Evolutionary conservation across 2,888 invertebrate species (phyloP).

Genomic region (Alloplasta piceator): DNA sequence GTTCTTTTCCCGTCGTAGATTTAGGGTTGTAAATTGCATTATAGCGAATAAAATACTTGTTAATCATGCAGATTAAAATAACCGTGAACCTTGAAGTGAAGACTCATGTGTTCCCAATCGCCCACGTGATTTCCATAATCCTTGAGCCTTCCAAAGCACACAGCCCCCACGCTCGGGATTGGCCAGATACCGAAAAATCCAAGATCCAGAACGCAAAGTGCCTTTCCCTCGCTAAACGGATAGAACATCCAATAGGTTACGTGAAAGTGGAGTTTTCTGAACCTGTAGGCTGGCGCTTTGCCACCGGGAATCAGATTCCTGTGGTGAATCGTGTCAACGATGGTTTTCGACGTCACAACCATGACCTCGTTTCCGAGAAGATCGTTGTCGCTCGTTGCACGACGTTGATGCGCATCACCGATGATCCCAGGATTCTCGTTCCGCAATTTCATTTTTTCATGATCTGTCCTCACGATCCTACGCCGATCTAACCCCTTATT

Average conservation of each 20-base stretch:
- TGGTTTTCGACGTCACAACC: conserved; percentile 34
- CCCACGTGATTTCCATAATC: conserved; percentile 88
- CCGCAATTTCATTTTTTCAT: conserved; percentile 26
- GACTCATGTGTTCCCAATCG: conserved; percentile 88
- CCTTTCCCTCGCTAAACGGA: conserved; percentile 88
- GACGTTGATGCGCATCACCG: conserved; percentile 9
- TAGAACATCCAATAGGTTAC: conserved; percentile 90
- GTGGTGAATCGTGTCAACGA: conserved; percentile 63
- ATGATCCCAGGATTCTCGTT: conserved; percentile 25
- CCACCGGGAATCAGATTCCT: conserved; percentile 63
- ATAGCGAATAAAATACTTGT: too few relatives aligned
- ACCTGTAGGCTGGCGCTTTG: conserved; percentile 61
- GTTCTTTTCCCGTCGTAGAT: too few relatives aligned
- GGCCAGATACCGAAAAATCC: conserved; percentile 86
- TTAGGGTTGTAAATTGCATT: too few relatives aligned
- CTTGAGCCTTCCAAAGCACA: conserved; percentile 85
- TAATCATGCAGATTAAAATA: too few relatives aligned
- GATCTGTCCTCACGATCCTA: conserved; percentile 20
- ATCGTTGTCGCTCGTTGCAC: conserved; percentile 19
- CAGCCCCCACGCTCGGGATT: conserved; percentile 85
- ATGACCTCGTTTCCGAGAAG: conserved; percentile 66
- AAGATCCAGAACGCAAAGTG: conserved; percentile 83
- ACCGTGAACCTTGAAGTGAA: conserved; percentile 84
- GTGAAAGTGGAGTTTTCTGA: conserved; percentile 84
- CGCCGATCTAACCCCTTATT: conserved; percentile 22